Evolutionary conservation across 2,113 vertebrate genomes (phyloP), one percentile per base, ranked within the genome.

Genomic region (Chrysochloris asiatica): DNA sequence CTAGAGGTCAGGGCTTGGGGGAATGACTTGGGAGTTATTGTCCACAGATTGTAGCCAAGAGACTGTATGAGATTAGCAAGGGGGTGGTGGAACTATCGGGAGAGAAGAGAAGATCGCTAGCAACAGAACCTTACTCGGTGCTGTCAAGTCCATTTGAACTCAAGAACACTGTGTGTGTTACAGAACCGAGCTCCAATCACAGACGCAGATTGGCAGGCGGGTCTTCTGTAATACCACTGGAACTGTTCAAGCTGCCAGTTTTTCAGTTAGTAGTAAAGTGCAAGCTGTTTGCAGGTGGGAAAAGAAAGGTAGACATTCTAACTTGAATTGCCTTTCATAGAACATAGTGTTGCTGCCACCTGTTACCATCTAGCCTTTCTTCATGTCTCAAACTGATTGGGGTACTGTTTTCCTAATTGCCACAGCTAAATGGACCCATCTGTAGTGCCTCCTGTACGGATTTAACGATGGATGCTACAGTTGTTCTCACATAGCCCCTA

Each of bases 301-400:
- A 94, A 95, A 79, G 30, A 33, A 87, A 95, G 43, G 33, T 24
- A 69, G 79, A 76, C 81, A 75, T 61, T 71, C 65, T 71, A 41
- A 72, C 10, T 79, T 63, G 73, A 69, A 86, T 83, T 76, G 50
- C 77, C 71, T 91, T 77, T 89, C 45, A 22, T 48, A 75, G 84
- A 91, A 85, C 50, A 89, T 88, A 8, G 86, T 17, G 24, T 48
- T 85, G 48, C 87, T 85, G 79, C 79, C 86, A 30, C 65, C 7
- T 78, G 43, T n/a, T 56, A 73, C 47, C 65, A 36, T 41, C 50
- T 33, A 47, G 21, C 4, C 36, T 92, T 59, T 59, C 65, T 50
- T 91, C 16, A 33, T 78, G 45, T 54, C n/a, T 92, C 33, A 24
- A 88, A 59, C 79, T 65, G 48, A 78, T 67, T 78, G 77, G 79